Evolutionary conservation across 1,140 invertebrate species (phyloP).

Genomic region (Aphidius gifuensis): DNA sequence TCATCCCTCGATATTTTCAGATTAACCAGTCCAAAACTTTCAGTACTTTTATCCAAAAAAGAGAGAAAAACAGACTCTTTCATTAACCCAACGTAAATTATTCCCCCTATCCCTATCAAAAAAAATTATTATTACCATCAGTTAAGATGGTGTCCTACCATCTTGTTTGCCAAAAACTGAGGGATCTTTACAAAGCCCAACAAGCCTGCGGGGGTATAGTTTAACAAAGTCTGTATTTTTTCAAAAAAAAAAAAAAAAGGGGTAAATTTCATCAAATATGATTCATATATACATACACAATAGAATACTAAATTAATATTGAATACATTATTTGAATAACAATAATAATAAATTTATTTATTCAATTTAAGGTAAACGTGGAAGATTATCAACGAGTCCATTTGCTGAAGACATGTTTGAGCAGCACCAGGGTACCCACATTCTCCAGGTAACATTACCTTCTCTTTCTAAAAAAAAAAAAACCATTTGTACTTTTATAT

Average conservation of each 20-base stretch:
- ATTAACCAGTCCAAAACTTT: too few species aligned
- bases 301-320: constrained; percentile 3
- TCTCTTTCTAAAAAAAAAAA: neutral
- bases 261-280: constrained; percentile 23
- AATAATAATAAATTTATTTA: constrained; percentile 26
- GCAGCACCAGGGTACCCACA: constrained; percentile 95
- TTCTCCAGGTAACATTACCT: constrained; percentile 75
- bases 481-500: neutral
- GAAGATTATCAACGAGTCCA: constrained; percentile 59
- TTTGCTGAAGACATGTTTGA: constrained; percentile 87
- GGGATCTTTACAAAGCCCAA: constrained; percentile 26
- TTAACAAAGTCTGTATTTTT: neutral
- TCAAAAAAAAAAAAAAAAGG: constrained; percentile 17
- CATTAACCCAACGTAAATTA: too few species aligned
- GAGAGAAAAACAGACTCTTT: too few species aligned
- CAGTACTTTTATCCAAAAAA: too few species aligned
- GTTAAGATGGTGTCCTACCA: constrained; percentile 7
- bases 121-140: constrained; percentile 17
- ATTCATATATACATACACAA: constrained; percentile 30
- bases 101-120: too few species aligned
- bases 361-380: constrained; percentile 65
- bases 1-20: too few species aligned
- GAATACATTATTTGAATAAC: constrained; percentile 22
- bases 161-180: constrained; percentile 44
- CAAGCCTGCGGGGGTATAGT: constrained; percentile 2